phyloP scores from a whole-genome alignment of 2,888 invertebrate genomes.

The Blera fallax region DNA sequence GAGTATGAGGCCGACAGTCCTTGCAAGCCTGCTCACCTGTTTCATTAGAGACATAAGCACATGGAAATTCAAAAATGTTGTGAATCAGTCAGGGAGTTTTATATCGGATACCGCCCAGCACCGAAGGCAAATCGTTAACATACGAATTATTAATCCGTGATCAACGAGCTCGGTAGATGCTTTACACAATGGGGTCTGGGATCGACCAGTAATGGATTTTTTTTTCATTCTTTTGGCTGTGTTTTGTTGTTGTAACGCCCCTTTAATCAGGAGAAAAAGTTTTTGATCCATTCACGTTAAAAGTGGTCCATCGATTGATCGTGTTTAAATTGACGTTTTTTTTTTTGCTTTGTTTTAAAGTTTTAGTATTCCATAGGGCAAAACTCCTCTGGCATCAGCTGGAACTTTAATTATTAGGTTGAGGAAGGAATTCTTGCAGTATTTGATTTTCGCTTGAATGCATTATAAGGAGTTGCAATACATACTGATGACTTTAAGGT shows the following conservation, averaged over 20 bases:
- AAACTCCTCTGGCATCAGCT: conserved; percentile 42
- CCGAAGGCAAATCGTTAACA: conserved; percentile 69
- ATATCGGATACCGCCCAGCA: conserved; percentile 64
- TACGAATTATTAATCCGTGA: conserved; percentile 70
- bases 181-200: conserved; percentile 37
- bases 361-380: conserved; percentile 10
- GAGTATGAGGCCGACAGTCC: not conserved
- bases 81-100: conserved; percentile 58
- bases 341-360: not conserved
- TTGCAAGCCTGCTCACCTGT: conserved; percentile 52
- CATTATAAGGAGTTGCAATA: not conserved
- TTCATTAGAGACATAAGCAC: conserved; percentile 47
- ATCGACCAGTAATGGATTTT: conserved; percentile 49
- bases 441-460: conserved; percentile 41
- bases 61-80: conserved; percentile 48
- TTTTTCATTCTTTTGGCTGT: conserved; percentile 3
- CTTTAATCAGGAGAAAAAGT: conserved; percentile 53
- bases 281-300: conserved; percentile 65
- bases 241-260: conserved; percentile 42
- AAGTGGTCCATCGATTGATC: conserved; percentile 39
- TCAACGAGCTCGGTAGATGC: conserved; percentile 57
- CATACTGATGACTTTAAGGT: not conserved
- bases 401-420: conserved; percentile 53
- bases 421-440: conserved; percentile 6
- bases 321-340: conserved; percentile 26